phyloP scores from a whole-genome alignment of 2,888 invertebrate species.

The Mythimna ferrago region DNA sequence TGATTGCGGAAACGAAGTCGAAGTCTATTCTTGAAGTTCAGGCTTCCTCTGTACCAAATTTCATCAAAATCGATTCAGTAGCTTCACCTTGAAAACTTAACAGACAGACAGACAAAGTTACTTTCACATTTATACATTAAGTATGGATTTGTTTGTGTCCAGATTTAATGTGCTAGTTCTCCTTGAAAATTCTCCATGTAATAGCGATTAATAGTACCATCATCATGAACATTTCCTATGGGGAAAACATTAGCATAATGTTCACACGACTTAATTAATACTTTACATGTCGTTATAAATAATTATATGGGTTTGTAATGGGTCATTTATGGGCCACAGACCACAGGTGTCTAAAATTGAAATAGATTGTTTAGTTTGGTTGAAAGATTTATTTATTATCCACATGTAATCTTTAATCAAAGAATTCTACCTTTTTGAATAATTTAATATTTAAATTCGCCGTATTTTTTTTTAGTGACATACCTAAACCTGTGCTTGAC shows the following conservation, averaged over 20 bases:
- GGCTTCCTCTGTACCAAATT: no score
- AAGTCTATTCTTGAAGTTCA: no score
- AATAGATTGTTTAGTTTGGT: no score
- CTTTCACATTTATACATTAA: no score
- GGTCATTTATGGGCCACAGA: conserved; percentile 9
- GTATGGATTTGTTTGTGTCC: not conserved
- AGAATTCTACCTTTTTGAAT: not conserved
- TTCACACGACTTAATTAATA: conserved; percentile 34
- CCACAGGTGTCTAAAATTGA: conserved; percentile 6
- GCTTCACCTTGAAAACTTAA: no score
- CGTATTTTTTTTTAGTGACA: not conserved
- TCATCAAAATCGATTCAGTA: no score
- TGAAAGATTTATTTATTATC: no score
- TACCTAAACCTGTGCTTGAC: not conserved
- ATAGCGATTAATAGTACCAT: conserved; percentile 18
- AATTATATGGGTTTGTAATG: conserved; percentile 24
- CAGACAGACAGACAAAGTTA: no score
- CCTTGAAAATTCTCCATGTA: conserved; percentile 22
- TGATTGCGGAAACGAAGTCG: no score
- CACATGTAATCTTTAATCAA: not conserved
- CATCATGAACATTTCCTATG: conserved; percentile 32
- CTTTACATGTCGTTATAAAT: conserved; percentile 15
- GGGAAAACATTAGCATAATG: conserved; percentile 33
- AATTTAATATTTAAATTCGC: not conserved
- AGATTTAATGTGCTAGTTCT: conserved; percentile 3